Evolutionary conservation across 1,140 invertebrate genomes (phyloP).

Genomic region (Heliconius hermathena): DNA sequence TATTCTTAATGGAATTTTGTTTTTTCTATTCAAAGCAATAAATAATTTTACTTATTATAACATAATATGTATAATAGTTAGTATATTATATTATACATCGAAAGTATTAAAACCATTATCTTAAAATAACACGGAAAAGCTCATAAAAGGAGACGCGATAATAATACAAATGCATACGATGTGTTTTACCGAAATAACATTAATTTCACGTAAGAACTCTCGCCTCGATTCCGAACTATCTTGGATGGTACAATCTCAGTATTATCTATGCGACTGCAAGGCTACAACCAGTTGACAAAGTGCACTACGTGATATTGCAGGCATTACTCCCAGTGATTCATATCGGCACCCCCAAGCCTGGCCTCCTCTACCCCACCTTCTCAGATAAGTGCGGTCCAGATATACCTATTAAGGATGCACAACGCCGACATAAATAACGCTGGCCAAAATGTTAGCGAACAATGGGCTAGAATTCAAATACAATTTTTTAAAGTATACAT

Average conservation of each 20-base stretch:
- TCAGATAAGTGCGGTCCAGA: conserved; percentile 75
- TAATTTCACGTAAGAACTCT: conserved; percentile 51
- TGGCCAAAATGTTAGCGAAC: conserved; percentile 44
- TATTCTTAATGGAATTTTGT: background rate
- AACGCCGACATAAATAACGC: conserved; percentile 60
- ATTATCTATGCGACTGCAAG: conserved; percentile 77
- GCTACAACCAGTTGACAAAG: conserved; percentile 79
- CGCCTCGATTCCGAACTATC: conserved; percentile 54
- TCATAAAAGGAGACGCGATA: conserved; percentile 7
- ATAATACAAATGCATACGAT: conserved; percentile 25
- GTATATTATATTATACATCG: background rate
- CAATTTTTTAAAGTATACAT: background rate
- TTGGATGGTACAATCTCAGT: conserved; percentile 66
- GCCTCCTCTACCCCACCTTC: conserved; percentile 54
- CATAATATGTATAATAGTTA: background rate
- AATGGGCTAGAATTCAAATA: conserved; percentile 35
- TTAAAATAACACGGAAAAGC: background rate
- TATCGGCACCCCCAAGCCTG: conserved; percentile 62
- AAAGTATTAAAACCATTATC: background rate
- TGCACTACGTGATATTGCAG: conserved; percentile 81
- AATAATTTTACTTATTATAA: too few relatives aligned
- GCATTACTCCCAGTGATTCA: conserved; percentile 80
- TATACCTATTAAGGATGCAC: conserved; percentile 75
- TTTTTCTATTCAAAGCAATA: background rate
- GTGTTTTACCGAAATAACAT: conserved; percentile 38